Evolutionary conservation across 2,888 invertebrate species (phyloP).

Genomic region (Venusia cambrica): DNA sequence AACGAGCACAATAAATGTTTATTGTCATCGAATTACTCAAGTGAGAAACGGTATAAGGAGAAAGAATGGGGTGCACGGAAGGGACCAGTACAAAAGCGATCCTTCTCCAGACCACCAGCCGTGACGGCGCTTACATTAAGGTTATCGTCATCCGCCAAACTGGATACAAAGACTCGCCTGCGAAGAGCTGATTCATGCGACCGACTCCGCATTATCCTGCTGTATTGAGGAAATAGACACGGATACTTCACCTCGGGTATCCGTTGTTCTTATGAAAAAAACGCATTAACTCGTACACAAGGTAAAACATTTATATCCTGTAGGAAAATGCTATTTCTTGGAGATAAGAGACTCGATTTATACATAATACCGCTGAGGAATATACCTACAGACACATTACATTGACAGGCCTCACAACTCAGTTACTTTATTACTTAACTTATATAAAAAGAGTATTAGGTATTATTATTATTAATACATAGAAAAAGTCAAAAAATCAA

Average conservation of each 20-base stretch:
- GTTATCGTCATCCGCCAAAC: slow-evolving; percentile 79
- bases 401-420: no score
- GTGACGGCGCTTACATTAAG: slow-evolving; percentile 80
- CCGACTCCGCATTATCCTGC: slow-evolving; percentile 63
- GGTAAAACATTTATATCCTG: slow-evolving; percentile 25
- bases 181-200: slow-evolving; percentile 72
- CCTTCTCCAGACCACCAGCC: slow-evolving; percentile 76
- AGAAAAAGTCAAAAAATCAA: no score
- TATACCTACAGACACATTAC: no score
- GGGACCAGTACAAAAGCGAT: slow-evolving; percentile 77
- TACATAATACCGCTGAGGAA: neutral
- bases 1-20: slow-evolving; percentile 78
- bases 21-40: slow-evolving; percentile 79
- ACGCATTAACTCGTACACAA: slow-evolving; percentile 31
- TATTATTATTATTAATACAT: no score
- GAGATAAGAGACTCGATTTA: slow-evolving; percentile 9
- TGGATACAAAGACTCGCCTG: slow-evolving; percentile 68
- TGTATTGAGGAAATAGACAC: slow-evolving; percentile 54
- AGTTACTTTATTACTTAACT: no score
- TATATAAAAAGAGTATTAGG: no score
- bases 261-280: slow-evolving; percentile 39
- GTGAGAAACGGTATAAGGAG: slow-evolving; percentile 77
- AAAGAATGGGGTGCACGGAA: slow-evolving; percentile 73
- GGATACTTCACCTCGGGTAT: slow-evolving; percentile 39
- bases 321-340: slow-evolving; percentile 18